Base-by-base conservation (phyloP, 2,888 invertebrate species). In the Tetropium fuscum region DNA sequence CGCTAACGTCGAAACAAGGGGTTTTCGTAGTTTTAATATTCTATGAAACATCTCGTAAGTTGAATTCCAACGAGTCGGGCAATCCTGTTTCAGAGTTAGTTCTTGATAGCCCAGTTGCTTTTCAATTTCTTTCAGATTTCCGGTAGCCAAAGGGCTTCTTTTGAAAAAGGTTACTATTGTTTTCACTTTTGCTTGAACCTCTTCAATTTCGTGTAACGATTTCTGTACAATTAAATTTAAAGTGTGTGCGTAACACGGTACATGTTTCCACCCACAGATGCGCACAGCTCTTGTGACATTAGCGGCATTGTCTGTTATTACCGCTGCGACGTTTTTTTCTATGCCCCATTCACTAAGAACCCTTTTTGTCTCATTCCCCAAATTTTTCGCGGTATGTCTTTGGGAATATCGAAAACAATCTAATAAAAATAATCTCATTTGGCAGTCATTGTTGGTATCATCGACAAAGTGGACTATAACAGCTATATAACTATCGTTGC, bases 181-280 rank as follows among this genome's bases (percentile, higher is more conserved):
- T 16, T 16, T 38, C 7, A 18, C 18, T 1, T 38, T 8, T 7
- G 7, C 20, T 38, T 38, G 30, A 27, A 61, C 38, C 44, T 44
- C 40, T 43, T 47, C 41, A 4, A 72, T 53, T 54, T 60, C 60
- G 53, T 51, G 45, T 60, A 38, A n/a, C n/a, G 38, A 13, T 2
- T 1, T 4, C 18, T 38, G 38, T 16, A 38, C 38, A 44, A 73
- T 53, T 36, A 73, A 58, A 59, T 73, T 72, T 38, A 73, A 38
- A 43, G 56, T 66, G 55, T 73, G 72, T 30, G 73, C 72, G 45
- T 68, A 74, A 59, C 71, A 73, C 22, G 61, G 63, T 19, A 72
- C 7, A n/a, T 44, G 44, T 22, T 22, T 20, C 44, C 44, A 44
- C n/a, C 44, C 44, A 15, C 20, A 44, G 8, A 27, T 15, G 2